A percentile compares a stretch with the other conserved stretches of the same genome.
These are phyloP conservation scores for Leptinotarsa tumamoca DNA, from an alignment of 2,888 invertebrate genomes.

Conservation along the genomic window DNA sequence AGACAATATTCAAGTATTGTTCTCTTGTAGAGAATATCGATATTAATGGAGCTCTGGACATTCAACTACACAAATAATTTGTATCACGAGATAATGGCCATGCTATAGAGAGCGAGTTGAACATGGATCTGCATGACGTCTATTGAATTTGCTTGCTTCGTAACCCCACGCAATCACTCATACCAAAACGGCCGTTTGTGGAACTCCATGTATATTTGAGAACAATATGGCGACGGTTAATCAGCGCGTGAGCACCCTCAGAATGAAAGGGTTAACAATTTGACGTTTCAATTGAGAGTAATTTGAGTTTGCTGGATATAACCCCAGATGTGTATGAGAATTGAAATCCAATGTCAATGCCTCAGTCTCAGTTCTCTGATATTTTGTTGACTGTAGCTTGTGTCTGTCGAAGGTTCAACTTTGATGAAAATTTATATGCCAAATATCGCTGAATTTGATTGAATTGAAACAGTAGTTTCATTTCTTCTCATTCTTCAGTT, in stretches of 20 bases:
- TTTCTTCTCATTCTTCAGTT: no score
- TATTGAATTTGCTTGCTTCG: constrained; percentile 5
- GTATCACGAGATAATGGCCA: constrained; percentile 6
- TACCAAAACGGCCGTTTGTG: neutral
- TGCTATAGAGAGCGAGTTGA: constrained; percentile 11
- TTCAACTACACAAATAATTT: neutral
- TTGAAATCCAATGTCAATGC: neutral
- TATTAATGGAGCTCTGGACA: neutral
- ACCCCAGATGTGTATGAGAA: neutral
- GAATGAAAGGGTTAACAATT: constrained; percentile 4
- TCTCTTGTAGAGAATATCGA: no score
- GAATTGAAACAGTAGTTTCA: no score
- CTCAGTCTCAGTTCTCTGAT: no score
- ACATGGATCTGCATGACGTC: constrained; percentile 13
- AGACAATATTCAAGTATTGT: no score
- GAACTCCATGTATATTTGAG: neutral
- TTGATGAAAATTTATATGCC: no score
- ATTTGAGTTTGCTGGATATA: neutral
- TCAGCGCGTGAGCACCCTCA: neutral
- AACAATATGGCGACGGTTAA: constrained; percentile 1
- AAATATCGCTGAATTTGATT: no score
- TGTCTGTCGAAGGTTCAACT: no score
- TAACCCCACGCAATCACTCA: neutral
- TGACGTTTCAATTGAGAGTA: neutral
- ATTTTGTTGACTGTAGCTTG: no score